phyloP scores from a whole-genome alignment of 2,797 vertebrate genomes.

The Capromys pilorides region DNA sequence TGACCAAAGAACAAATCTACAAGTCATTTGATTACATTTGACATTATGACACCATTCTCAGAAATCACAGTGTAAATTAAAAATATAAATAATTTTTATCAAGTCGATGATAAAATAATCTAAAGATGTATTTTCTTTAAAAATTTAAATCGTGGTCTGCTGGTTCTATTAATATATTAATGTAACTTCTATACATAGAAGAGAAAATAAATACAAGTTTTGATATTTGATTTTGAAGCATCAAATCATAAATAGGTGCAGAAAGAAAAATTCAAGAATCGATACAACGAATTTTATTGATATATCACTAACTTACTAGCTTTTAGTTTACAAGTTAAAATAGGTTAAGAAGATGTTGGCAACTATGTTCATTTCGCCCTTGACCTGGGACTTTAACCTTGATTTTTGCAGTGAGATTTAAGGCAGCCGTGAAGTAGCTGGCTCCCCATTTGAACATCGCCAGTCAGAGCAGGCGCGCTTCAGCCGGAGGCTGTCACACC shows the following conservation, averaged over 20 bases:
- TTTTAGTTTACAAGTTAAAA: neutral
- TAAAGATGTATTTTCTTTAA: neutral
- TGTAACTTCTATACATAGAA: neutral
- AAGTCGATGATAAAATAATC: neutral
- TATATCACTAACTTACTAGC: neutral
- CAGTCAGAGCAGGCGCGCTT: neutral
- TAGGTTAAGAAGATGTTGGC: neutral
- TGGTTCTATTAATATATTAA: neutral
- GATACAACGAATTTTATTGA: neutral
- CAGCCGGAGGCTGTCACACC: rapidly evolving
- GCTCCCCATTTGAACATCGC: neutral
- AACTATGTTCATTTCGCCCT: neutral
- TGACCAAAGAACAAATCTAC: neutral
- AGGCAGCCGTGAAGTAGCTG: neutral
- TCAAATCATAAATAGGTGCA: neutral
- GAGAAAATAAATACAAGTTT: neutral
- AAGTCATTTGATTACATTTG: neutral
- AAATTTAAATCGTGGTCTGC: neutral
- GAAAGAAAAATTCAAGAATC: neutral
- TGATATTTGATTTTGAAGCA: neutral
- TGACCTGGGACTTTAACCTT: neutral
- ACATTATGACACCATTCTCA: neutral
- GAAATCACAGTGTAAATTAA: neutral
- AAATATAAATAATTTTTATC: neutral
- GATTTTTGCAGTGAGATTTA: neutral